Evolutionary conservation across 1,140 invertebrate genomes (phyloP), one percentile per base, ranked within the genome.

Genomic region (Spodoptera frugiperda): DNA sequence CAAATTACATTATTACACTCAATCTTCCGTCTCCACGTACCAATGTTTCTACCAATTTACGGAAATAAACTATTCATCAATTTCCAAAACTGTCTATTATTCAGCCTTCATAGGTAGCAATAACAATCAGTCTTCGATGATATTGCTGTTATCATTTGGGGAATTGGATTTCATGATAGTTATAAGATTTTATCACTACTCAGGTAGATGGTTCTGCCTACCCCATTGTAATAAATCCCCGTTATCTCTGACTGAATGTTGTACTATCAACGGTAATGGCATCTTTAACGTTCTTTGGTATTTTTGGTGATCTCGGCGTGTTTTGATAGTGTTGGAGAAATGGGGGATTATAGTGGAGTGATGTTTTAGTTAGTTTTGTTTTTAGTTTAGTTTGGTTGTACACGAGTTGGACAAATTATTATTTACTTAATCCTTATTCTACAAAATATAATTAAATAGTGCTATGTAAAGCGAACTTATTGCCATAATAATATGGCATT

Each of bases 121-220:
- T 44, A 61, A 61, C 30, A 5, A 61, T 61, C 33, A 61, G 30
- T 61, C 57, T 17, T 39, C 15, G n/a, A 10, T 3, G 9, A 61
- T 61, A 44, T 44, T 17, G 17, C 30, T 33, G n/a, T 61, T 61
- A 61, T 61, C 57, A 61, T 61, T 61, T 39, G 33, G 14, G 30
- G 8, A 44, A 39, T n/a, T 39, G 57, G 30, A 19, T 55, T 61
- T 61, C 30, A 61, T 44, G 33, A 39, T 39, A 33, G 11, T 17
- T 39, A 33, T 61, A 61, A 61, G 57, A 61, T 61, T 61, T 61
- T 61, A 61, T 61, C 57, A 44, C 55, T 59, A 6, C 19, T n/a
- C 57, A 39, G 57, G 57, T 61, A 61, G 33, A 44, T 33, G 57
- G 30, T 61, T 44, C 39, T 17, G 30, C n/a, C 3, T 6, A 61